A percentile compares a stretch with the other conserved stretches of the same genome.
These are phyloP conservation scores for Samia ricini DNA, from an alignment of 1,140 invertebrate genomes.

Conservation along the genomic window DNA sequence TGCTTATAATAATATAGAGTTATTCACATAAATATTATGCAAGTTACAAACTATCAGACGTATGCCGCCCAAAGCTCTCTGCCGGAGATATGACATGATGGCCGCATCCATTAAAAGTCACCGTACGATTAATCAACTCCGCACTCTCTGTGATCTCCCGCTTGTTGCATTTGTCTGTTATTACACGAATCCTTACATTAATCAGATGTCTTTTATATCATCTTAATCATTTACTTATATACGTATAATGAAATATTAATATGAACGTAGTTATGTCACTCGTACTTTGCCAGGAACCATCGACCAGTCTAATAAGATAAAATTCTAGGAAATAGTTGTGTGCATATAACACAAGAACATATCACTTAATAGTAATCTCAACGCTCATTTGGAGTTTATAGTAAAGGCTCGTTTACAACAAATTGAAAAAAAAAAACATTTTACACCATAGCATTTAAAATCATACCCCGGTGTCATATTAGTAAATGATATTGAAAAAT, in stretches of 20 bases:
- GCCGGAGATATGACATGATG: conserved; percentile 12
- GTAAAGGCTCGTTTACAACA: no score
- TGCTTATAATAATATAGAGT: background rate
- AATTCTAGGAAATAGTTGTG: no score
- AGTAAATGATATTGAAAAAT: conserved; percentile 3
- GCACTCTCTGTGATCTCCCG: conserved; percentile 29
- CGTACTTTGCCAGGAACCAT: no score
- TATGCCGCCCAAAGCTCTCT: background rate
- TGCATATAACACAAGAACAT: no score
- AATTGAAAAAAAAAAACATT: no score
- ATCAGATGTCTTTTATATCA: conserved; percentile 1
- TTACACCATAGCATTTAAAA: background rate
- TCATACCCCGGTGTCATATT: background rate
- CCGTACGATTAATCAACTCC: conserved; percentile 28
- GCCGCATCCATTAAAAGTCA: conserved; percentile 28
- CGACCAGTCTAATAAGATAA: no score
- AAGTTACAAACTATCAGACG: background rate
- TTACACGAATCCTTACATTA: conserved; percentile 24
- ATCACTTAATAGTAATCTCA: no score
- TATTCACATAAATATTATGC: background rate
- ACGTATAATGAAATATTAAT: background rate
- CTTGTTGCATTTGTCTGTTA: conserved; percentile 22
- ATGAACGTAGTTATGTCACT: background rate
- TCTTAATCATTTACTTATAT: background rate
- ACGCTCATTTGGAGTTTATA: no score